Conservation (phyloP, 2,113 vertebrate genomes). For the Caracal caracal region DNA sequence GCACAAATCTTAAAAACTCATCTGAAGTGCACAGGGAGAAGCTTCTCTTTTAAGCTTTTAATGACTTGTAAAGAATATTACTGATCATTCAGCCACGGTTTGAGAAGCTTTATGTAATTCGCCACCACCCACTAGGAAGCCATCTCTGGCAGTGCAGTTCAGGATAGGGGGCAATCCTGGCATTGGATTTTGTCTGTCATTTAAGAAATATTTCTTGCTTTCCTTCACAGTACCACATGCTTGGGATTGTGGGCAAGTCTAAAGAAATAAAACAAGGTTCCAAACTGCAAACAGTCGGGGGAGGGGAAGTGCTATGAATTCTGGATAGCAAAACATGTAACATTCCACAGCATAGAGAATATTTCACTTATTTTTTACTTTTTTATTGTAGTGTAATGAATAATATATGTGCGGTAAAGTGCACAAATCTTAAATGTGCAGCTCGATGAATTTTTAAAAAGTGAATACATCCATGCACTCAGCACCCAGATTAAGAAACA, state of each 20-base stretch:
- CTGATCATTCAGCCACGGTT: slow-evolving; percentile 57
- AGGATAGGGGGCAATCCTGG: neutral
- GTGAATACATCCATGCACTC: slow-evolving; percentile 45
- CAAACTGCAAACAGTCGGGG: neutral
- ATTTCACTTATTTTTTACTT: neutral
- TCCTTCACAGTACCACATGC: neutral
- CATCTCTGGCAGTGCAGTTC: slow-evolving; percentile 1
- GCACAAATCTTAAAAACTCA: neutral
- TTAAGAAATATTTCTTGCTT: slow-evolving; percentile 40
- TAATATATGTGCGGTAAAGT: slow-evolving; percentile 60
- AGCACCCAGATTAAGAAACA: slow-evolving; percentile 50
- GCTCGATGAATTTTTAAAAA: slow-evolving; percentile 73
- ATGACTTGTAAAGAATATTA: slow-evolving; percentile 53
- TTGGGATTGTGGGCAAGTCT: neutral
- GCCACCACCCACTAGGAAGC: slow-evolving; percentile 48
- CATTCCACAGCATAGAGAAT: neutral
- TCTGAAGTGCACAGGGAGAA: neutral
- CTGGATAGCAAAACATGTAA: neutral
- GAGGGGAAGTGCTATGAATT: neutral
- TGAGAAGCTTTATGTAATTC: slow-evolving; percentile 66
- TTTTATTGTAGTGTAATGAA: slow-evolving; percentile 58
- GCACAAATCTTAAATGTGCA: slow-evolving; percentile 57
- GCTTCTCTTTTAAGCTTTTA: slow-evolving; percentile 53
- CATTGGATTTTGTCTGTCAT: neutral
- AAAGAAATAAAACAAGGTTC: neutral